A percentile compares a stretch with the other conserved stretches of the same genome.
Conservation (phyloP, 2,888 invertebrate species). For the Hemistola chrysoprasaria region DNA sequence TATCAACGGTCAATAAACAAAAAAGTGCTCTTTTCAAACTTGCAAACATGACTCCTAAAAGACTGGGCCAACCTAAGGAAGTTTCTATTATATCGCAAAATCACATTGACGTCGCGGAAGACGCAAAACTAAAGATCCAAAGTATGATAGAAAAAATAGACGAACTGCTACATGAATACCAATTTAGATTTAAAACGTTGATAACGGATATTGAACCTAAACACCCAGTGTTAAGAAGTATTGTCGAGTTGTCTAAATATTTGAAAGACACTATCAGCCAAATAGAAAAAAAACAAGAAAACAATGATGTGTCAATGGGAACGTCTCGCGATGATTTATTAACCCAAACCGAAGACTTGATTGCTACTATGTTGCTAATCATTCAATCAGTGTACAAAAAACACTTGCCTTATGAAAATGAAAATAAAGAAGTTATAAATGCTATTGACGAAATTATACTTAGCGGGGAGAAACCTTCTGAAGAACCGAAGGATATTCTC, state of each 20-base stretch:
- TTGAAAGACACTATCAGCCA: conserved; percentile 43
- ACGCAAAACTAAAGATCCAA: conserved; percentile 51
- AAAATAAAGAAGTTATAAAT: conserved; percentile 54
- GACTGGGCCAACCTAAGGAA: conserved; percentile 40
- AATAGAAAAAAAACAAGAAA: conserved; percentile 46
- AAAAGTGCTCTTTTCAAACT: conserved; percentile 60
- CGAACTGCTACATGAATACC: conserved; percentile 51
- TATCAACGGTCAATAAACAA: conserved; percentile 58
- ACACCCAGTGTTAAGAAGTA: conserved; percentile 60
- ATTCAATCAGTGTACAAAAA: conserved; percentile 68
- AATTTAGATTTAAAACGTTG: conserved; percentile 48
- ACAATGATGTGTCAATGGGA: conserved; percentile 44
- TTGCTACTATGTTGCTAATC: conserved; percentile 57
- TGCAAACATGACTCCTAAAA: conserved; percentile 48
- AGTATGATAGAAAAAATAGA: conserved; percentile 46
- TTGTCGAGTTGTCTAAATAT: conserved; percentile 49
- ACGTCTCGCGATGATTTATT: conserved; percentile 39
- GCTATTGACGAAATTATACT: conserved; percentile 66
- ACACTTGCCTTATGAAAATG: conserved; percentile 53
- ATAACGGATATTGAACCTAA: conserved; percentile 37
- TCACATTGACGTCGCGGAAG: conserved; percentile 57
- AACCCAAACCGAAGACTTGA: conserved; percentile 58
- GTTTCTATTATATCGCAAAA: conserved; percentile 52
- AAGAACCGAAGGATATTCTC: conserved; percentile 75
- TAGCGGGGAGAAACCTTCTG: conserved; percentile 48